Percentiles rank a stretch among this genome's conserved stretches.
Evolutionary conservation across 1,140 invertebrate species (phyloP).

Genomic region (Drosophila ficusphila): DNA sequence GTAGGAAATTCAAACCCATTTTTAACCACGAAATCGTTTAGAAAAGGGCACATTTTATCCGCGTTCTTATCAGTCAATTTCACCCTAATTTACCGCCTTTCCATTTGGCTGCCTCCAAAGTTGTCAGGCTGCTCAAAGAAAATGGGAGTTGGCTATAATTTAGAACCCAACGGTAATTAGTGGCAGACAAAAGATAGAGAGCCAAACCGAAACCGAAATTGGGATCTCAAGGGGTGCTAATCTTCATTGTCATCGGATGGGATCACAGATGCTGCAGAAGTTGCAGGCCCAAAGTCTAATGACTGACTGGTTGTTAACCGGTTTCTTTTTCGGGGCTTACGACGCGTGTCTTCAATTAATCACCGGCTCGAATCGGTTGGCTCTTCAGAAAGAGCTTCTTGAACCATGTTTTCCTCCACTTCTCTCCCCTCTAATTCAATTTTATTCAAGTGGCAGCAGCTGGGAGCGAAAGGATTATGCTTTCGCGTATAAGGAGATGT

Average conservation of each 20-base stretch:
- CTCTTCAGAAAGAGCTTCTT: slow-evolving; percentile 8
- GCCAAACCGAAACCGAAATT: slow-evolving; percentile 7
- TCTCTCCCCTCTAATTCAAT: slow-evolving; percentile 50
- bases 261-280: slow-evolving; percentile 41
- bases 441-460: slow-evolving; percentile 59
- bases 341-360: slow-evolving; percentile 77
- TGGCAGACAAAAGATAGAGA: slow-evolving; percentile 26
- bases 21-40: neutral
- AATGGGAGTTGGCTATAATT: slow-evolving; percentile 26
- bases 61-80: neutral
- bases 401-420: slow-evolving; percentile 5
- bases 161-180: slow-evolving; percentile 49
- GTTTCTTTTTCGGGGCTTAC: slow-evolving; percentile 43
- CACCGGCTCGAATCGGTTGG: slow-evolving; percentile 32
- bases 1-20: neutral
- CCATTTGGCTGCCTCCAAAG: slow-evolving; percentile 20
- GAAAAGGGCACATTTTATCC: neutral
- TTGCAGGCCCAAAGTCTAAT: slow-evolving; percentile 1
- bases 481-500: slow-evolving; percentile 1
- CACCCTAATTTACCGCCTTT: slow-evolving; percentile 33
- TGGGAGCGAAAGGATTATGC: slow-evolving; percentile 48
- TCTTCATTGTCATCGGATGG: slow-evolving; percentile 60
- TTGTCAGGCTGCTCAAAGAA: slow-evolving; percentile 26
- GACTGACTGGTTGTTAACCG: slow-evolving; percentile 56
- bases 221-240: slow-evolving; percentile 41